Base-by-base conservation (phyloP, 2,113 vertebrate species). In the Psilopogon haemacephalus region DNA sequence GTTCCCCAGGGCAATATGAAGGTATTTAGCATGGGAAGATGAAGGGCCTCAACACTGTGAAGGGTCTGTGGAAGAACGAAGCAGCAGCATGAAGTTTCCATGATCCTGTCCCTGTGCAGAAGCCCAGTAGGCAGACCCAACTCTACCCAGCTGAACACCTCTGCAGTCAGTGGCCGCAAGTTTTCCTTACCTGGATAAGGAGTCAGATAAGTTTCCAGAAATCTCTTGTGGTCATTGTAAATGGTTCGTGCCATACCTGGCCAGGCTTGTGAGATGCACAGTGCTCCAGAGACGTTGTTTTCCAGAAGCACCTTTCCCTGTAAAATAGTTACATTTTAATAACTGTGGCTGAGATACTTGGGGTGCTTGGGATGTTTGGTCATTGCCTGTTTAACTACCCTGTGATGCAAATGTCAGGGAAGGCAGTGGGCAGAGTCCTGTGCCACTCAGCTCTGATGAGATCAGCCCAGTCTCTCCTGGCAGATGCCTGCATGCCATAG, bases 231-330 rank as follows among this genome's bases (percentile, higher is more conserved):
- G 95, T 98, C 58, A 17, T 98, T 98, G 64, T 98, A 98, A 94
- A 98, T 98, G 20, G 97, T 97, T 70, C 97, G 93, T 89, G 98
- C 98, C 97, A 98, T 98, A 27, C 98, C 97, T 5, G 98, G 98
- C 98, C 98, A 98, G 12, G 98, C 97, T 94, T 97, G 95, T 28
- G 98, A 95, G n/a, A 98, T 96, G 83, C 98, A 98, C 88, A 98
- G 97, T 63, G 98, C 97, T 96, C 98, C 98, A 30, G 98, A 97
- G 18, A 87, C 54, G 33, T 96, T 50, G 42, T 97, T 98, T 90
- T 93, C 92, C n/a, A 87, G 95, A 92, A 98, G 77, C 56, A 94
- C 54, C 5, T 97, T 95, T 46, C 98, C 98, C 98, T 98, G 80
- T 55, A 72, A 82, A 75, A 89, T 48, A 89, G 32, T 62, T 75